These are phyloP conservation scores for Patella pellucida DNA, from an alignment of 2,888 invertebrate species.

Conservation along the genomic window DNA sequence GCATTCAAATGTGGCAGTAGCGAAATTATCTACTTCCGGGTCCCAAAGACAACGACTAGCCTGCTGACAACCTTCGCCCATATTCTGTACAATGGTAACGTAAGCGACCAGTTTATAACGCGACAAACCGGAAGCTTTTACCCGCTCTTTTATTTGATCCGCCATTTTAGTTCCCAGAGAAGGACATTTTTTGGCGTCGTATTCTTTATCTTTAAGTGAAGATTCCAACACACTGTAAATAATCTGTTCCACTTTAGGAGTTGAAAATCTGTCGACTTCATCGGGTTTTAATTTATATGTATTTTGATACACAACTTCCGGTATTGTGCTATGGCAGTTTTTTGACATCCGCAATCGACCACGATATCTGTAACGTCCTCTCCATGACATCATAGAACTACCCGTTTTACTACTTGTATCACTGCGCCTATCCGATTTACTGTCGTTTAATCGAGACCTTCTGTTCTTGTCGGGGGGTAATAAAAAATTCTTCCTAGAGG, in stretches of 20 bases:
- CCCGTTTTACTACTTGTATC: constrained; percentile 6
- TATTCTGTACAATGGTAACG: neutral
- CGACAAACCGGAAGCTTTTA: neutral
- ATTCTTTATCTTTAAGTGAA: neutral
- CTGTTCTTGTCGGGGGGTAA: neutral
- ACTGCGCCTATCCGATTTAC: constrained; percentile 3
- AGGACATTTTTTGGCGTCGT: neutral
- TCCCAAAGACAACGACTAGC: constrained; percentile 1
- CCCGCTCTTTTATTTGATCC: constrained; percentile 2
- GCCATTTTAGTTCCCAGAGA: constrained; percentile 2
- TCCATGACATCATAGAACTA: constrained; percentile 2
- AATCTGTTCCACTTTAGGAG: neutral
- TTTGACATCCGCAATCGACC: neutral
- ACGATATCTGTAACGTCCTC: neutral
- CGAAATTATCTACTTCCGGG: neutral
- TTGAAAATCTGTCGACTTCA: neutral
- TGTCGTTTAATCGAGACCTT: neutral
- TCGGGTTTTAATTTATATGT: neutral
- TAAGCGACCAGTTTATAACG: neutral
- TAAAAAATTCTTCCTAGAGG: neutral
- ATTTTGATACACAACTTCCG: constrained; percentile 8
- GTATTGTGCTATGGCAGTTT: neutral
- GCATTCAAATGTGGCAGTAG: neutral
- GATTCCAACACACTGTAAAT: constrained; percentile 2
- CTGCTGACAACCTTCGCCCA: neutral